Base-by-base conservation (phyloP, 2,113 vertebrate genomes). In the Trachemys scripta region DNA sequence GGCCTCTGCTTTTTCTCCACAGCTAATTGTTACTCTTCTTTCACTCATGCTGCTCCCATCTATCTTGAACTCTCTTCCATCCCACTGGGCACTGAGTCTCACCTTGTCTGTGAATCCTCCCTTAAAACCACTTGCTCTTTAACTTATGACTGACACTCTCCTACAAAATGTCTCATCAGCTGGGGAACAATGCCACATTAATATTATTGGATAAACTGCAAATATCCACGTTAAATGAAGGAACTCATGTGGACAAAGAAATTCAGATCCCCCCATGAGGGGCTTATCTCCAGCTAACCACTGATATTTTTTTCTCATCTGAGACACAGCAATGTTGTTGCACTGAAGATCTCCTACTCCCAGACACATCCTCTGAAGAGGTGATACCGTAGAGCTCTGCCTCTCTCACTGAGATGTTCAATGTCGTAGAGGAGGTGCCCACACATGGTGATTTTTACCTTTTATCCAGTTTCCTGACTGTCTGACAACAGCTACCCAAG, bases 391-490 rank as follows among this genome's bases (percentile, higher is more conserved):
- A 94, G 17, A 47, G 1, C 4, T 94, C 49, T 82, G 5, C 16
- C 16, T 25, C 8, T 7, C 27, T 92, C 85, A 88, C 0, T 1
- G 10, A 95, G 31, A 3, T 47, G 10, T 42, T 56, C 42, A 76
- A 3, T 31, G 42, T 84, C 47, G 90, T 10, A 88, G 93, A 89
- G 10, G 22, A 22, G 8, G 82, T 49, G 38, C 10, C 83, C 38
- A 35, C 22, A 81, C n/a, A 51, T n/a, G n/a, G 31, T n/a, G 29
- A 91, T 88, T 95, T 92, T 78, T 42, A 45, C 24, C 12, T 47
- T 94, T 56, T 56, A 93, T 90, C 16, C 22, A 90, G 6, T 72
- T 88, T 92, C 38, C 59, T 88, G n/a, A 76, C n/a, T 35, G 90
- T 31, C 25, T 82, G 47, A 59, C 82, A 81, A 53, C 76, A 81